Conservation (phyloP, 2,888 invertebrate species). For the Cryptophagus acutangulus region DNA sequence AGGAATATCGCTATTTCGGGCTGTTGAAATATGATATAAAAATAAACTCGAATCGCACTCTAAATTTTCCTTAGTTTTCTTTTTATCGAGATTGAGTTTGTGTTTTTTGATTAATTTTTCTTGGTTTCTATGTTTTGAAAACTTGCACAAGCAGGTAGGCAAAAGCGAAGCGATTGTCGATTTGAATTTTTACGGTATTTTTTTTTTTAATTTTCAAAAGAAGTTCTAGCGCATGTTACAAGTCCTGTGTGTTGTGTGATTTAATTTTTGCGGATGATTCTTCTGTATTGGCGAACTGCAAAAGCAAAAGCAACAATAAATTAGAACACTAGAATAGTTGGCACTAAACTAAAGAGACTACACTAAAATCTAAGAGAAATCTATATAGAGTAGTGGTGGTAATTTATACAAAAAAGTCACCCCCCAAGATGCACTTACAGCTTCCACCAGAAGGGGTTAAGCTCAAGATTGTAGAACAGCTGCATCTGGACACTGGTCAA, state of each 20-base stretch:
- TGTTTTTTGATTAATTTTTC: constrained; percentile 19
- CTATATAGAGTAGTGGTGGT: too few relatives aligned
- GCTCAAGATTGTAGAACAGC: too few relatives aligned
- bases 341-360: too few relatives aligned
- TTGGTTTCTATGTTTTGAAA: constrained; percentile 16
- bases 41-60: constrained; percentile 33
- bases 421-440: too few relatives aligned
- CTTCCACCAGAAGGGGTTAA: too few relatives aligned
- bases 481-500: too few relatives aligned
- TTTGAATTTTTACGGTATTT: constrained; percentile 9
- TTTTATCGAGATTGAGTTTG: constrained; percentile 19
- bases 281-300: constrained; percentile 36
- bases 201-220: constrained; percentile 13
- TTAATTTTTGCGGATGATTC: constrained; percentile 38
- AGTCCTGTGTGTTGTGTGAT: constrained; percentile 42
- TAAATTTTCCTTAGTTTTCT: constrained; percentile 17
- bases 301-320: constrained; percentile 32
- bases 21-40: constrained; percentile 27
- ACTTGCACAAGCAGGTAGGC: constrained; percentile 46
- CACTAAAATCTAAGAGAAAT: too few relatives aligned
- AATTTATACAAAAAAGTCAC: too few relatives aligned
- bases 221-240: constrained; percentile 45
- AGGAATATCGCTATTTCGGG: constrained; percentile 13
- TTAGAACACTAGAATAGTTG: constrained; percentile 23
- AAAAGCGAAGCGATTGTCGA: constrained; percentile 47